phyloP scores from a whole-genome alignment of 2,888 invertebrate genomes.

The Phorcus lineatus region DNA sequence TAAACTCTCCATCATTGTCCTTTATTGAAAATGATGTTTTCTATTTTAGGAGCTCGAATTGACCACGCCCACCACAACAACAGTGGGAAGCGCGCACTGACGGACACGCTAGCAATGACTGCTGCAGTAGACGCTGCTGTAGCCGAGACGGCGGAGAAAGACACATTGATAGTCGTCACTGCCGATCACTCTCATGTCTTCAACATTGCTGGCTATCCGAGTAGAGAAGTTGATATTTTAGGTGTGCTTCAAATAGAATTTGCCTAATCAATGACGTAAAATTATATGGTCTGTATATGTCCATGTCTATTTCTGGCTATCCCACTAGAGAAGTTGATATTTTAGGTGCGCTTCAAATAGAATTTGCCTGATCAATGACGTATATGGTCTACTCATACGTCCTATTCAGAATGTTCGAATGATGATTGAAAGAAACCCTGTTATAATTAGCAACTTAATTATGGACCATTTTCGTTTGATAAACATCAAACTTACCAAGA shows the following conservation, averaged over 20 bases:
- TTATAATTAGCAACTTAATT: too few relatives aligned
- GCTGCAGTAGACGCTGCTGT: conserved; percentile 82
- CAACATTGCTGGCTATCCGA: conserved; percentile 65
- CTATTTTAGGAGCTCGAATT: conserved; percentile 64
- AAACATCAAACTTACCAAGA: too few relatives aligned
- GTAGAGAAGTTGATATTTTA: conserved; percentile 64
- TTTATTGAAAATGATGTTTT: too few relatives aligned
- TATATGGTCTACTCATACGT: too few relatives aligned
- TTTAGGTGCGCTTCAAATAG: conserved; percentile 47
- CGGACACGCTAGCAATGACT: conserved; percentile 87
- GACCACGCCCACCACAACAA: conserved; percentile 80
- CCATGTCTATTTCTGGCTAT: conserved; percentile 70
- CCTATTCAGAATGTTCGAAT: too few relatives aligned
- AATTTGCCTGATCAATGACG: too few relatives aligned
- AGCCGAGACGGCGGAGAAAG: conserved; percentile 78
- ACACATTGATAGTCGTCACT: conserved; percentile 85
- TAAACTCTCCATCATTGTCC: too few relatives aligned
- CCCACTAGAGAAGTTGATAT: conserved; percentile 64
- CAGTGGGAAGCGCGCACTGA: conserved; percentile 79
- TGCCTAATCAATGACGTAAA: too few relatives aligned
- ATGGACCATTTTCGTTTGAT: too few relatives aligned
- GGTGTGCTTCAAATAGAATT: conserved; percentile 57
- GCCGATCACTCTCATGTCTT: conserved; percentile 75
- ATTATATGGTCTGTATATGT: too few relatives aligned
- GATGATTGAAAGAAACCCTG: too few relatives aligned